Evolutionary conservation across 2,113 vertebrate species (phyloP), one percentile per base, ranked within the genome.

Genomic region (Myotis yumanensis): DNA sequence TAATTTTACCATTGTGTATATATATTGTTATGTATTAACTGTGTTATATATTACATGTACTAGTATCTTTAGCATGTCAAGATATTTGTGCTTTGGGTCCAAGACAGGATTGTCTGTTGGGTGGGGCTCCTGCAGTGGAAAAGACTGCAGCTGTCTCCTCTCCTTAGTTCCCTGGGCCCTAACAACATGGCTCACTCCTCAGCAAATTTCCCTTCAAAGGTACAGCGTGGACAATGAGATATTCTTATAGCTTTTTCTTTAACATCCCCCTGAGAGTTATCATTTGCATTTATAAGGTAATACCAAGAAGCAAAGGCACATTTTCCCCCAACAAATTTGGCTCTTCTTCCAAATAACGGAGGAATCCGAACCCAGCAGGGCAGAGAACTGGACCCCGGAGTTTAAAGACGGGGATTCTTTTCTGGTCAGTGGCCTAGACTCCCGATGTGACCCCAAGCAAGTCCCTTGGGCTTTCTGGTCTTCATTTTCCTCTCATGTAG

Each of bases 241-340:
- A 73, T 93, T 81, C 95, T 93, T 92, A 94, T 71, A 82, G 79
- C 43, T 90, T 89, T 97, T 83, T 90, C 43, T 17, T 82, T 97
- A 94, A 77, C 51, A 91, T 62, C 40, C 77, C 79, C 66, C 25
- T 64, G 90, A 93, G 87, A 96, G 93, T 88, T 87, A 87, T 37
- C 51, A 8, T 92, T 95, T 90, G 72, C 87, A 93, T 96, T 96
- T 86, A 94, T 8, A 87, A 37, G 43, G 35, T 76, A 91, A 86
- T 94, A 73, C 37, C 68, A 95, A 77, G 92, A 89, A 94, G 94
- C 43, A 90, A 86, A 97, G 52, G 89, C 96, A 73, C 8, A 28
- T 89, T 81, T 95, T 84, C 84, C 76, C 88, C 76, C 52, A 35
- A 79, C 72, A 35, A 88, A 64, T 81, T 68, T 43, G 40, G 23